Percentiles rank a stretch among this genome's conserved stretches.
phyloP scores from a whole-genome alignment of 2,888 invertebrate genomes.

The Lithophane leautieri region DNA sequence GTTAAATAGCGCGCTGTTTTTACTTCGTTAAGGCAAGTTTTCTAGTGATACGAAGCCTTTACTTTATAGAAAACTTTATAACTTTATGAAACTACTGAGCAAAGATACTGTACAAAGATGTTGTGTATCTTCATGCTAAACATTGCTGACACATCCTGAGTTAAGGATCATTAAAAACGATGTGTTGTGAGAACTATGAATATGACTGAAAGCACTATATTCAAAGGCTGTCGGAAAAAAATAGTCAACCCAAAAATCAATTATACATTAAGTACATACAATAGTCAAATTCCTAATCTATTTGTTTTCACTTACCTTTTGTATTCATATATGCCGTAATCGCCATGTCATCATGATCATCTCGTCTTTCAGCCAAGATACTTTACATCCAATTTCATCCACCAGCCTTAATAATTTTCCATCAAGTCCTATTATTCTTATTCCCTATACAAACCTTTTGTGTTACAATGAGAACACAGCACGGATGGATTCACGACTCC shows the following conservation, averaged over 20 bases:
- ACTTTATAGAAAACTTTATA: background rate
- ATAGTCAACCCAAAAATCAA: no score
- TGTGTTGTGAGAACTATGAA: background rate
- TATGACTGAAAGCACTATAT: background rate
- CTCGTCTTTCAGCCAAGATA: background rate
- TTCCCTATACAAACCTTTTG: slow-evolving; percentile 23
- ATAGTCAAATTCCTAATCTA: background rate
- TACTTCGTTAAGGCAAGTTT: slow-evolving; percentile 34
- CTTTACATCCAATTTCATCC: background rate
- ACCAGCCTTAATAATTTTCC: slow-evolving; percentile 16
- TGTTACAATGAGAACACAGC: slow-evolving; percentile 53
- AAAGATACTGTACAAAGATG: background rate
- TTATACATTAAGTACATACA: no score
- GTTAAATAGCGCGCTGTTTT: slow-evolving; percentile 25
- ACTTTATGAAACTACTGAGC: background rate
- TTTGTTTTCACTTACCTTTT: background rate
- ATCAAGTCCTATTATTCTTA: slow-evolving; percentile 20
- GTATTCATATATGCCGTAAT: background rate
- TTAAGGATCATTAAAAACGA: background rate
- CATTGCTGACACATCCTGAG: background rate
- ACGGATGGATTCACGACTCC: slow-evolving; percentile 64
- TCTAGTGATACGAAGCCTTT: slow-evolving; percentile 18
- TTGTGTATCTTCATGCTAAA: background rate
- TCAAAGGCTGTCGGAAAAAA: background rate
- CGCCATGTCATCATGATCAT: background rate